Conservation (phyloP, 2,797 vertebrate genomes). For the Cercopithecus diana region DNA sequence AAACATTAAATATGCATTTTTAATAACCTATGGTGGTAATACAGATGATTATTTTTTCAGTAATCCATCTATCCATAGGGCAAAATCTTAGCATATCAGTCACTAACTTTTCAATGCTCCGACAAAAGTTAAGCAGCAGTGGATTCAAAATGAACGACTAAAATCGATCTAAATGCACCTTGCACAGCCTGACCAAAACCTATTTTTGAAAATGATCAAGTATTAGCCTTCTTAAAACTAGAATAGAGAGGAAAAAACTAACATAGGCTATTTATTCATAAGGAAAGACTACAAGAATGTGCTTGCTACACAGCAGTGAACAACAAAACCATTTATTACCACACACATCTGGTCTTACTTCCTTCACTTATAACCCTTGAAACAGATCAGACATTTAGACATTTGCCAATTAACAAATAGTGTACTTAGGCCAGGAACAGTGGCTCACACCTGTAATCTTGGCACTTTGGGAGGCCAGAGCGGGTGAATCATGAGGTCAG, state of each 20-base stretch:
- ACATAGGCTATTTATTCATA: background rate
- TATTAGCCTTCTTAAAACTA: background rate
- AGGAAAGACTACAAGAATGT: background rate
- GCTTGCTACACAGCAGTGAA: background rate
- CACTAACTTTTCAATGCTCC: background rate
- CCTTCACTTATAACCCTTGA: background rate
- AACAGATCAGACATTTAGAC: background rate
- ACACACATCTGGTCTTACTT: background rate
- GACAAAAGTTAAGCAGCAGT: background rate
- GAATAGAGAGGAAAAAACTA: background rate
- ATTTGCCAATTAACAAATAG: background rate
- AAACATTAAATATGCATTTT: slow-evolving; percentile 14
- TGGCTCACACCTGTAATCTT: background rate
- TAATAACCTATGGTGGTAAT: background rate
- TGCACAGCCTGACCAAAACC: background rate
- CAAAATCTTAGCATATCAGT: background rate
- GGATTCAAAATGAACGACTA: background rate
- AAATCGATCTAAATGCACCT: background rate
- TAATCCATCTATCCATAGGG: background rate
- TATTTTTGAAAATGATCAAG: background rate
- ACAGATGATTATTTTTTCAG: background rate
- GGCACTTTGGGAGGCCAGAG: background rate
- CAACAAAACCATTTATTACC: background rate
- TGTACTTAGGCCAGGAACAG: background rate
- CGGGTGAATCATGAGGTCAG: background rate